Base-by-base conservation (phyloP, 2,113 vertebrate genomes). In the Azemiops feae region DNA sequence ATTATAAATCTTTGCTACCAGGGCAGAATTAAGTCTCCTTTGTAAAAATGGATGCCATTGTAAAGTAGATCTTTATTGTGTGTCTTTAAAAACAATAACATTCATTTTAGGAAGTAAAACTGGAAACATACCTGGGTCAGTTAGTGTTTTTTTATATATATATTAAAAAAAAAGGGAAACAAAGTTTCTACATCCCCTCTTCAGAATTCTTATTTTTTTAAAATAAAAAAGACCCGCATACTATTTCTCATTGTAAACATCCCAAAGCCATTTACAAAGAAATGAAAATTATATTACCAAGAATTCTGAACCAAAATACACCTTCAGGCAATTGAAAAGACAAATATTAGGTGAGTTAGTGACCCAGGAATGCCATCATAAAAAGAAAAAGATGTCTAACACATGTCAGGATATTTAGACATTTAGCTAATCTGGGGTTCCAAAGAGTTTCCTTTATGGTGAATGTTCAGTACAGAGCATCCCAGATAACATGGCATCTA, bases 1-100 rank as follows among this genome's bases (percentile, higher is more conserved):
- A 30, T 90, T n/a, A 88, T 30, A 50, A 93, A 94, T 85, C 54
- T 25, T 55, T 58, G n/a, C 53, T 92, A 27, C 30, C 87, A n/a
- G 86, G 4, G 34, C 88, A 94, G 27, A 94, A 90, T 54, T 85
- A 85, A 85, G 89, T 11, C 9, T 92, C 90, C 1, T 94, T 94
- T 93, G 88, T 94, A 58, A 92, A 55, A 93, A 27, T 50, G 30
- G 55, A 39, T 90, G 39, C 1, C 25, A 50, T 54, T 90, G 39
- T 23, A 30, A 89, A 89, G 52, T 58, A 92, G 39, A 27, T 89
- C 53, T 88, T 52, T 91, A 69, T n/a, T 58, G 20, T 34, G 20
- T 30, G 12, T 39, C 7, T 7, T 9, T 54, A 69, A 81, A 91
- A 91, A 43, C 52, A 85, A 11, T 81, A 74, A 12, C 25, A 43